Evolutionary conservation across 2,113 vertebrate genomes (phyloP).

Genomic region (human): DNA sequence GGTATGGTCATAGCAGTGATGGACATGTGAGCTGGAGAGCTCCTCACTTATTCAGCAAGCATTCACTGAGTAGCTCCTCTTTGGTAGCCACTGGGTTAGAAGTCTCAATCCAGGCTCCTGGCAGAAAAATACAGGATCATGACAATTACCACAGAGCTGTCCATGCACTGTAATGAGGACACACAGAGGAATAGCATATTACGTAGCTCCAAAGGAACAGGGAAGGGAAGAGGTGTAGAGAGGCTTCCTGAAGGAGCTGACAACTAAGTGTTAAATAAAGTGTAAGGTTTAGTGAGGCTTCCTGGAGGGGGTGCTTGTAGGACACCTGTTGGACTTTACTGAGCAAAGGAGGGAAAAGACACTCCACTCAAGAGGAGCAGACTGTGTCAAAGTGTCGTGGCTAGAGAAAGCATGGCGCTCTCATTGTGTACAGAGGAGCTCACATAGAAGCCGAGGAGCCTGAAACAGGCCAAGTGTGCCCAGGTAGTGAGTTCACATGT

Average conservation of each 20-base stretch:
- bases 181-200: fast-evolving
- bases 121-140: neutral
- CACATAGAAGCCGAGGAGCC: fast-evolving
- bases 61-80: neutral
- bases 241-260: neutral
- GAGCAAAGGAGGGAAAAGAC: neutral
- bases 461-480: fast-evolving
- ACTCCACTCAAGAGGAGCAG: fast-evolving
- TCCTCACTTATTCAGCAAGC: neutral
- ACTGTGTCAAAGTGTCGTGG: fast-evolving
- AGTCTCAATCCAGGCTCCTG: neutral
- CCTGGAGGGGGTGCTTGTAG: neutral
- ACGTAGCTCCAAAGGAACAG: neutral
- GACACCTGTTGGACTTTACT: neutral
- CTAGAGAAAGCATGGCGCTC: fast-evolving
- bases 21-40: too few species aligned
- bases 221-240: fast-evolving
- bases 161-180: fast-evolving
- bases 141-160: neutral
- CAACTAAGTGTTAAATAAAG: neutral
- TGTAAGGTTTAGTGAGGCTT: neutral
- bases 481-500: fast-evolving
- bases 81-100: neutral
- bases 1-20: fast-evolving
- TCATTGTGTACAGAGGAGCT: fast-evolving